Base-by-base conservation (phyloP, 2,113 vertebrate species). In the Rhegmatorhina hoffmannsi region DNA sequence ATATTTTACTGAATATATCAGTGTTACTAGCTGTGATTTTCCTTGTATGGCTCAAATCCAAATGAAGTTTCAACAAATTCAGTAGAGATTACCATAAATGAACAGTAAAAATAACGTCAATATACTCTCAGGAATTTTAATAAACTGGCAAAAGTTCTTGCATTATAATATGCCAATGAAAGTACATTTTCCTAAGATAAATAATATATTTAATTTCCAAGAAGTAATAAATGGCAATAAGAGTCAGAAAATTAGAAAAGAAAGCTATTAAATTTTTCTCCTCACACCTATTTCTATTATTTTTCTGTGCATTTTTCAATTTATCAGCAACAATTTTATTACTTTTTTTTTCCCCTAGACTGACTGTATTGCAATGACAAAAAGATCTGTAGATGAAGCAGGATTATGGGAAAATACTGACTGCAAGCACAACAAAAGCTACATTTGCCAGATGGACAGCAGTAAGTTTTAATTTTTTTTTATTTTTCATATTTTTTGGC, bases 391-490 rank as follows among this genome's bases (percentile, higher is more conserved):
- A 70, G 20, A 73, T 77, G 20, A 78, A 80, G 55, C 55, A 78
- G 77, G 80, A 4, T 66, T 62, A 34, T 97, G 95, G 94, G 60
- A 88, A 89, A 86, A 77, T 47, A 83, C 56, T 34, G 90, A 74
- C 47, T 95, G 92, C 47, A 60, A 78, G 14, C 26, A 75, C 13
- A 96, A 93, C 1, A 95, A 93, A 84, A 84, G 95, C 38, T 97
- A 72, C 40, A 81, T 95, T 68, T 96, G 95, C 73, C 94, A 94
- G 80, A 94, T 87, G 84, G 80, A 89, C 80, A 95, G 92, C 0
- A 36, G 83, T 96, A 90, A 94, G 89, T 90, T 74, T 87, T 62
- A 24, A 23, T 73, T 91, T 60, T 43, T 43, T 43, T 43, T 43
- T 43, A 14, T 43, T 43, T 43, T 43, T 43, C 40, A 14, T 43